These are phyloP conservation scores for Ophion slaviceki DNA, from an alignment of 2,888 invertebrate species.

Conservation along the genomic window DNA sequence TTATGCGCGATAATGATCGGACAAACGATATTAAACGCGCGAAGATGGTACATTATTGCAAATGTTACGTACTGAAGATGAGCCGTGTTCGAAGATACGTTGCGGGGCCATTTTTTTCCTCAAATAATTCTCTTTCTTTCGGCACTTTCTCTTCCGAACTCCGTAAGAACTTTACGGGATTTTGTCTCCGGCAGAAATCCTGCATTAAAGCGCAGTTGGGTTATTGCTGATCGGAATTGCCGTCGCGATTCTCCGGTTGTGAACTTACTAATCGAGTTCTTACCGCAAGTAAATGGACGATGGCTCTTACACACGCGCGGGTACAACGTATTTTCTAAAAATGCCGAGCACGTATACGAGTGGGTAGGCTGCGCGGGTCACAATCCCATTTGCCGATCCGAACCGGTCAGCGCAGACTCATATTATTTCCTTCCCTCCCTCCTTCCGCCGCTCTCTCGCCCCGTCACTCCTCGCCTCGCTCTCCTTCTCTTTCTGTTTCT, in stretches of 20 bases:
- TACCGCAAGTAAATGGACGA: slow-evolving; percentile 37
- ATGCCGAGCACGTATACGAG: slow-evolving; percentile 78
- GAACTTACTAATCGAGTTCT: slow-evolving; percentile 57
- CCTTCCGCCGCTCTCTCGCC: slow-evolving; percentile 42
- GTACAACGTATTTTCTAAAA: slow-evolving; percentile 63
- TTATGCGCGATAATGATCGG: slow-evolving; percentile 50
- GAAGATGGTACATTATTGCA: too few relatives aligned
- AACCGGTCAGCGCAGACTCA: slow-evolving; percentile 73
- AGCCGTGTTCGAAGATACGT: too few relatives aligned
- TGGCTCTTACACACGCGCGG: slow-evolving; percentile 55
- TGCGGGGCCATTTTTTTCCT: too few relatives aligned
- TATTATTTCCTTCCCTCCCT: slow-evolving; percentile 62
- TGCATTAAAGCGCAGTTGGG: slow-evolving; percentile 22
- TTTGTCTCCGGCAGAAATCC: slow-evolving; percentile 38
- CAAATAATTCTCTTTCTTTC: too few relatives aligned
- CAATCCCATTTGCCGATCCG: slow-evolving; percentile 81
- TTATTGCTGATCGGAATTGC: slow-evolving; percentile 26
- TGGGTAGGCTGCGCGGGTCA: slow-evolving; percentile 79
- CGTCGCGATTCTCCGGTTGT: slow-evolving; percentile 65
- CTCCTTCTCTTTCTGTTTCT: too few relatives aligned
- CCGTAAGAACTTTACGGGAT: slow-evolving; percentile 3
- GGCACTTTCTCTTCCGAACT: too few relatives aligned
- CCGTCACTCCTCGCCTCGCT: slow-evolving; percentile 15
- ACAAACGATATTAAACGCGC: slow-evolving; percentile 38
- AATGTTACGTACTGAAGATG: too few relatives aligned